Evolutionary conservation across 2,797 vertebrate species (phyloP).

Genomic region (Loriculus beryllinus): DNA sequence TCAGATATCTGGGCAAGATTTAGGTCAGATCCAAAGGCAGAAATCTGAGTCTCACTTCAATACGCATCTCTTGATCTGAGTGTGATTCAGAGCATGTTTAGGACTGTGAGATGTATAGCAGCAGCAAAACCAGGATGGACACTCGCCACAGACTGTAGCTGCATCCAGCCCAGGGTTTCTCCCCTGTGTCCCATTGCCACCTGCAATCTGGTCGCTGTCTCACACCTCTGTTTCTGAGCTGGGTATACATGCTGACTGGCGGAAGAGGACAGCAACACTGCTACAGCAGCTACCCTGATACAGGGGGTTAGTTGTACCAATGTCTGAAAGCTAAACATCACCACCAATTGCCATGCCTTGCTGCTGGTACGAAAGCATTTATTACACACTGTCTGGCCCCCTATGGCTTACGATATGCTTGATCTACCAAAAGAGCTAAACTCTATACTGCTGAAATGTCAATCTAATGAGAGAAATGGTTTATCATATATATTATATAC

Average conservation of each 20-base stretch:
- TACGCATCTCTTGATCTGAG: background rate
- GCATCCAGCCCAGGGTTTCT: background rate
- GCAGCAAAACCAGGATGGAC: background rate
- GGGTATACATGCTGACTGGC: accelerated
- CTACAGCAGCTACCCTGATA: background rate
- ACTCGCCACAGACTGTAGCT: background rate
- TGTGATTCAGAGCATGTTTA: background rate
- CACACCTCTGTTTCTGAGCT: background rate
- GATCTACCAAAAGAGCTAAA: background rate
- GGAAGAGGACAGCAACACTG: background rate
- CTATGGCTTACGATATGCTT: background rate
- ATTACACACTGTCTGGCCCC: background rate
- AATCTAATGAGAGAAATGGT: background rate
- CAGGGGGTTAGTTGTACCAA: background rate
- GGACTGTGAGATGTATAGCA: background rate
- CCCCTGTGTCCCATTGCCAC: background rate
- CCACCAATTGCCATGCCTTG: background rate
- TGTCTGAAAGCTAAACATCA: background rate
- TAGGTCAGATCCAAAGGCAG: background rate
- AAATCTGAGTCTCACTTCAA: background rate
- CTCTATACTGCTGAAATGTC: background rate
- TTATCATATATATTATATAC: background rate
- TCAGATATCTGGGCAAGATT: background rate
- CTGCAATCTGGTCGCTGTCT: background rate
- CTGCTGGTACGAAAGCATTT: background rate